Conservation (phyloP, 1,140 invertebrate species). For the Saccostrea echinata region DNA sequence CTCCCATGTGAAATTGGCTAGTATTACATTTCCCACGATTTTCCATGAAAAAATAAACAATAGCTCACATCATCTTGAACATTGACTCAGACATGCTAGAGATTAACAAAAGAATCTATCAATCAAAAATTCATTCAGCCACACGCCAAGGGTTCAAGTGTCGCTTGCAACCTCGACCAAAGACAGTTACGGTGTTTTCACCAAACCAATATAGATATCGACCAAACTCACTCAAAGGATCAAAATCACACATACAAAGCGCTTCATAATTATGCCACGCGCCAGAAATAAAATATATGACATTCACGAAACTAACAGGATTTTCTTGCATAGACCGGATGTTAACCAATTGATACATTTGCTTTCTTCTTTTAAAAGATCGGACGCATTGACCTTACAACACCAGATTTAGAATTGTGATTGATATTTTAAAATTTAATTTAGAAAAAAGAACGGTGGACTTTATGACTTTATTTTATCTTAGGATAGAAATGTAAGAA, state of each 20-base stretch:
- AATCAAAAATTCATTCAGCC: slow-evolving; percentile 29
- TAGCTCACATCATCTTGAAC: slow-evolving; percentile 12
- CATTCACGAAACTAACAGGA: neutral
- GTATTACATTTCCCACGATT: slow-evolving; percentile 27
- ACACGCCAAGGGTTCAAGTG: slow-evolving; percentile 26
- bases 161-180: slow-evolving; percentile 9
- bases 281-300: slow-evolving; percentile 1
- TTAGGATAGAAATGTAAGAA: too few species aligned
- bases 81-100: slow-evolving; percentile 16
- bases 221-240: neutral
- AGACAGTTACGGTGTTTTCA: neutral
- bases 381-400: neutral
- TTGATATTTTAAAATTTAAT: neutral
- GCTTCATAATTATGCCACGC: slow-evolving; percentile 1
- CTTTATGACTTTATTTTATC: too few species aligned
- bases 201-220: slow-evolving; percentile 29
- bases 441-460: too few species aligned
- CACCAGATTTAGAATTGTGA: neutral
- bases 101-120: slow-evolving; percentile 25
- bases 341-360: slow-evolving; percentile 26
- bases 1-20: neutral
- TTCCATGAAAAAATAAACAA: slow-evolving; percentile 1
- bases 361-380: neutral
- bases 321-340: slow-evolving; percentile 5
- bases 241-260: neutral